phyloP scores from a whole-genome alignment of 2,888 invertebrate species.

The Heliconius hortense region DNA sequence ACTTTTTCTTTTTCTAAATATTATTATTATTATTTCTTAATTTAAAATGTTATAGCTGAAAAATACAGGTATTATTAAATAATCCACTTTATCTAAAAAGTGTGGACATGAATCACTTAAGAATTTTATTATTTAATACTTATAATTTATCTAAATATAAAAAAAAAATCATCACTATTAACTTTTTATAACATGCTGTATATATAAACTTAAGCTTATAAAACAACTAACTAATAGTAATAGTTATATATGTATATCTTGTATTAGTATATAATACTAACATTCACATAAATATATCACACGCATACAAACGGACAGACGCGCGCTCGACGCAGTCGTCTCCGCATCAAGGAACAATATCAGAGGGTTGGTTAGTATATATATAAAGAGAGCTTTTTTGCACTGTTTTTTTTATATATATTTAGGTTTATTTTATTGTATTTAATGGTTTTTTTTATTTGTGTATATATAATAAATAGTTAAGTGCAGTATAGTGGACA shows the following conservation, averaged over 20 bases:
- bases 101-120: too few relatives aligned
- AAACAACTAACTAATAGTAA: background rate
- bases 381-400: constrained; percentile 40
- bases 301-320: constrained; percentile 51
- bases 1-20: too few relatives aligned
- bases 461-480: background rate
- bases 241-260: background rate
- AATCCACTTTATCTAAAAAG: too few relatives aligned
- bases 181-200: background rate
- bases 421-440: background rate
- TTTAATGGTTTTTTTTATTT: background rate
- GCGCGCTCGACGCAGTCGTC: constrained; percentile 57
- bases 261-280: constrained; percentile 2
- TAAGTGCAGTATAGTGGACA: background rate
- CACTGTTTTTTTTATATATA: background rate
- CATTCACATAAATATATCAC: constrained; percentile 1
- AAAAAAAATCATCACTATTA: too few relatives aligned
- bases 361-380: constrained; percentile 81
- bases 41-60: too few relatives aligned
- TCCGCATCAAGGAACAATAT: constrained; percentile 74
- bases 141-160: too few relatives aligned
- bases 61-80: too few relatives aligned
- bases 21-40: too few relatives aligned
- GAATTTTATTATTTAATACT: too few relatives aligned
- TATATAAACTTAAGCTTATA: constrained; percentile 1